Percentiles rank a stretch among this genome's conserved stretches.
Evolutionary conservation across 2,797 vertebrate species (phyloP).

Genomic region (Acrossocheilus wenchowensis): DNA sequence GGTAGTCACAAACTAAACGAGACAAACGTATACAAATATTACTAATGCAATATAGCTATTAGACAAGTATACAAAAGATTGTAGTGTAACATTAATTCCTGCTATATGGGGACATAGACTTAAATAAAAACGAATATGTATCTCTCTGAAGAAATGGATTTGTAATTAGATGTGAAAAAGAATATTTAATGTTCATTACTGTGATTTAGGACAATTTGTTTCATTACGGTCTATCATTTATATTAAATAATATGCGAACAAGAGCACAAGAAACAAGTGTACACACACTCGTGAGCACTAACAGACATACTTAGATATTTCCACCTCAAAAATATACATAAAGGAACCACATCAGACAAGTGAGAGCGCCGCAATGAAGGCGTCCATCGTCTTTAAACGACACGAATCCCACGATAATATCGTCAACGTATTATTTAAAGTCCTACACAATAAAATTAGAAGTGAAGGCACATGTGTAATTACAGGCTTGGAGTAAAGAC

Average conservation of each 20-base stretch:
- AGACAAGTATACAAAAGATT: neutral
- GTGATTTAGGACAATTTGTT: neutral
- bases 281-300: neutral
- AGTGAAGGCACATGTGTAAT: constrained; percentile 47
- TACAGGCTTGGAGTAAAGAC: constrained; percentile 44
- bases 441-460: constrained; percentile 47
- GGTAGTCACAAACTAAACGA: neutral
- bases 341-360: neutral
- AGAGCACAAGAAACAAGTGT: neutral
- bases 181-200: neutral
- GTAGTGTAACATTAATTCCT: neutral
- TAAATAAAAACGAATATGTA: neutral
- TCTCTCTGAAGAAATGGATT: neutral
- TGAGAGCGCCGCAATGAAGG: neutral
- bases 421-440: constrained; percentile 56
- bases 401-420: constrained; percentile 12
- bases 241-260: neutral
- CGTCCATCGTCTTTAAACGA: neutral
- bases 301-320: neutral
- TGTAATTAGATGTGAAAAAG: neutral
- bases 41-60: neutral
- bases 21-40: neutral
- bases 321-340: neutral
- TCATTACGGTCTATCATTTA: neutral
- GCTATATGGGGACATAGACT: neutral